Percentiles rank a stretch among this genome's conserved stretches.
Conservation (phyloP, 2,113 vertebrate species). For the Vireo altiloquus region DNA sequence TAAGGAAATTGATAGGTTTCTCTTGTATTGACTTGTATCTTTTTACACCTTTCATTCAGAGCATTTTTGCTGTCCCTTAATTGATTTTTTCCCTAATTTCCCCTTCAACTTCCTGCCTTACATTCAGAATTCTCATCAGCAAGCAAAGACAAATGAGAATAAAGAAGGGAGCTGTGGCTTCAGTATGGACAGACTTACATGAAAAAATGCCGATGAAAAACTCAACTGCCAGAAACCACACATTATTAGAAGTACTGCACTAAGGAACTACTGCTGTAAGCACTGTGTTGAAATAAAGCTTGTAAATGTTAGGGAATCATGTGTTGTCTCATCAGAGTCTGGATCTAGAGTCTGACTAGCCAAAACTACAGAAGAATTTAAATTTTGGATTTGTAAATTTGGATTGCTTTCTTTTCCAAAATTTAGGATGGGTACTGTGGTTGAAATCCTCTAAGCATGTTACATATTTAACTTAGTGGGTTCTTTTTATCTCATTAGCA, state of each 20-base stretch:
- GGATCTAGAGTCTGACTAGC: background rate
- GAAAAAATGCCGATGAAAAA: background rate
- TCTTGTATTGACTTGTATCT: conserved; percentile 1
- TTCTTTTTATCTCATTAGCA: background rate
- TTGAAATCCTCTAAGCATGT: background rate
- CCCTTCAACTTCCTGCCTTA: background rate
- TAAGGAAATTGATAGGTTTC: conserved; percentile 33
- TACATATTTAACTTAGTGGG: background rate
- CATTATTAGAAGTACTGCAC: background rate
- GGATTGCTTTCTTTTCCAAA: background rate
- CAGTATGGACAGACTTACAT: background rate
- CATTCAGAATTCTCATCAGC: background rate
- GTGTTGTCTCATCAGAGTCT: background rate
- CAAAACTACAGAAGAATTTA: background rate
- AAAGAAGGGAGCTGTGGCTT: background rate
- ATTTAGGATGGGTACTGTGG: background rate
- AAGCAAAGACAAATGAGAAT: background rate
- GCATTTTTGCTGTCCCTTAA: background rate
- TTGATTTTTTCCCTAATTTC: conserved; percentile 13
- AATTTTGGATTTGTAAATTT: background rate
- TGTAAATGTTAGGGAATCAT: background rate
- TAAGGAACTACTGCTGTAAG: background rate
- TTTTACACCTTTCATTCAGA: background rate
- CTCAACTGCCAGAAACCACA: background rate
- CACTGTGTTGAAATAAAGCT: background rate